Evolutionary conservation across 2,113 vertebrate genomes (phyloP).

Genomic region (Podiceps cristatus): DNA sequence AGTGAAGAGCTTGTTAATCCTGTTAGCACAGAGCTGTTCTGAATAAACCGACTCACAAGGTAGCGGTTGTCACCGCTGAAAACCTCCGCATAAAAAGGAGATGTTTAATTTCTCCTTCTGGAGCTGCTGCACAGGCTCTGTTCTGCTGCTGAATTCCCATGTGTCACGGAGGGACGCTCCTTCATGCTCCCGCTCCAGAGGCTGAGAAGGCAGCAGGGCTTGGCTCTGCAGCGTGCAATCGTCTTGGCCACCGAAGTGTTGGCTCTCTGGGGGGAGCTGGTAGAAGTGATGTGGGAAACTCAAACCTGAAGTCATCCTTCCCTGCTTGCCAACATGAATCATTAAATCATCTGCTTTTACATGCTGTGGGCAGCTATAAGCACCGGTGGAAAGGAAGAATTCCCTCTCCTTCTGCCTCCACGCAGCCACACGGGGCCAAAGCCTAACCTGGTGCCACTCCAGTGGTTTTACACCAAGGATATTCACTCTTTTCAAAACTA

Average conservation of each 20-base stretch:
- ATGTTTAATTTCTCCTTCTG: background rate
- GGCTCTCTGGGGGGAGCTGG: background rate
- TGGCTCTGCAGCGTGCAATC: background rate
- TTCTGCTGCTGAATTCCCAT: background rate
- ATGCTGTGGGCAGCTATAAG: slow-evolving; percentile 17
- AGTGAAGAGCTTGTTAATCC: slow-evolving; percentile 42
- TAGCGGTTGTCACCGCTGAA: background rate
- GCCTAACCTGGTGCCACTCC: background rate
- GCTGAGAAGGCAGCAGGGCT: background rate
- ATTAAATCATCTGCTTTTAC: slow-evolving; percentile 41
- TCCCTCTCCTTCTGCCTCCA: background rate
- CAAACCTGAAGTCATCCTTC: slow-evolving; percentile 62
- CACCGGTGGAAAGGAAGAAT: slow-evolving; percentile 16
- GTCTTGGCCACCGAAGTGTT: background rate
- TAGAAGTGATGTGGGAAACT: slow-evolving; percentile 43
- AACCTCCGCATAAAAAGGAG: background rate
- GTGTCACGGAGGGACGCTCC: background rate
- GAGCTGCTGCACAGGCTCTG: background rate
- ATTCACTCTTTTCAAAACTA: background rate
- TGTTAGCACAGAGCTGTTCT: background rate
- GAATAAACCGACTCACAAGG: slow-evolving; percentile 1
- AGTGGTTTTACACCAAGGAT: background rate
- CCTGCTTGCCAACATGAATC: slow-evolving; percentile 49
- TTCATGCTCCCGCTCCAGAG: background rate
- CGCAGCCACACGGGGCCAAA: background rate